Base-by-base conservation (phyloP, 2,797 vertebrate species). In the Tenualosa thibaudeaui region DNA sequence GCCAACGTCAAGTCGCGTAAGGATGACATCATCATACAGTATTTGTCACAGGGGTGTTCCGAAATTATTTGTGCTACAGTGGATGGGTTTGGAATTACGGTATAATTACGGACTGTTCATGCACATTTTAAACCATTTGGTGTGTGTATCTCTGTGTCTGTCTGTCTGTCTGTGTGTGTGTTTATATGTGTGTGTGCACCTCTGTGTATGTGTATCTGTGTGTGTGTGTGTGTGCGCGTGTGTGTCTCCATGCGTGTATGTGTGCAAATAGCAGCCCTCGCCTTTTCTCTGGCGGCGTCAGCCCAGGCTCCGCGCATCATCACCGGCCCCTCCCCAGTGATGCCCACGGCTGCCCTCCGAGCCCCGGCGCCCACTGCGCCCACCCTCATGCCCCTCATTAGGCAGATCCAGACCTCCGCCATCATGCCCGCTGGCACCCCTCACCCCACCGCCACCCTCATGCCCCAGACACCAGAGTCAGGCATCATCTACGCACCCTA, bases 1-100 rank as follows among this genome's bases (percentile, higher is more conserved):
- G 98, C 98, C 96, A 99, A 99, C 96, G 95, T 99, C 94, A 99
- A 99, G 97, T 98, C 97, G 94, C 96, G 98, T 99, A 99, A 99
- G 98, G 90, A 92, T 89, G 91, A 93, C 53, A 26, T 75, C 83
- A 86, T 60, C 54, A 82, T 31, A 31, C 31, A 31, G 31, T 37
- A 40, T 75, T 75, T 40, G 26, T 71, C 37, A 17, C 17, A 9
- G 15, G n/a, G 60, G 24, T 3, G 31, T 75, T 17, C 4, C 2
- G 0, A 71, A 15, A 71, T 1, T 40, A 3, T 13, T 1, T 31
- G 24, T 37, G 15, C 8, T 84, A 93, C 93, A 92, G 88, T 86
- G 89, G 88, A 82, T 86, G 88, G 91, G 91, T 93, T 85, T 75
- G 37, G 5, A 31, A 65, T 65, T 31, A 12, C 31, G 62, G n/a